Percentiles rank a stretch among this genome's conserved stretches.
These are phyloP conservation scores for Acanthurus tractus DNA, from an alignment of 2,797 vertebrate genomes.

Conservation along the genomic window DNA sequence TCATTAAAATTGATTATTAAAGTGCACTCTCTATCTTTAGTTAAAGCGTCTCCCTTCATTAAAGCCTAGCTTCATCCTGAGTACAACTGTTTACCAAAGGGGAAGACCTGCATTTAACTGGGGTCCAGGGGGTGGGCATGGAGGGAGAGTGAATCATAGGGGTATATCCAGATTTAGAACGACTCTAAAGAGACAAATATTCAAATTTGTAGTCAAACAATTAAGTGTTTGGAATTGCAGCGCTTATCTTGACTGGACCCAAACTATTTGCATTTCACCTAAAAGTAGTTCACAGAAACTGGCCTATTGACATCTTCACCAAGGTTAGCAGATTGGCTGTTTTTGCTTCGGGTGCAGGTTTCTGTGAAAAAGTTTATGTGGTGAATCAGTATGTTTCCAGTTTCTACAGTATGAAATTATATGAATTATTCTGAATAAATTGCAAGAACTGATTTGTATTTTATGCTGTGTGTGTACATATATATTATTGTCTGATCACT, in stretches of 20 bases:
- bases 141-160: not conserved
- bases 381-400: not conserved
- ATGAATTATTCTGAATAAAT: no score
- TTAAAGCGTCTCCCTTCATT: no score
- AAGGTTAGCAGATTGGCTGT: not conserved
- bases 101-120: not conserved
- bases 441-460: no score
- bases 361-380: not conserved
- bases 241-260: not conserved
- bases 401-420: not conserved
- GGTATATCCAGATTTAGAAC: not conserved
- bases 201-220: not conserved
- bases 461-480: no score
- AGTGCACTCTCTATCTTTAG: no score
- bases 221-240: not conserved
- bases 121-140: not conserved
- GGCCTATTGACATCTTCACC: not conserved
- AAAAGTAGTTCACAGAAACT: conserved; percentile 6
- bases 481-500: no score
- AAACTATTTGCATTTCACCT: not conserved
- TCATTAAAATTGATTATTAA: no score
- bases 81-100: not conserved
- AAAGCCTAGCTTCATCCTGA: no score
- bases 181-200: not conserved
- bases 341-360: not conserved